Evolutionary conservation across 2,888 invertebrate genomes (phyloP).

Genomic region (Acanthosepion pharaonis): DNA sequence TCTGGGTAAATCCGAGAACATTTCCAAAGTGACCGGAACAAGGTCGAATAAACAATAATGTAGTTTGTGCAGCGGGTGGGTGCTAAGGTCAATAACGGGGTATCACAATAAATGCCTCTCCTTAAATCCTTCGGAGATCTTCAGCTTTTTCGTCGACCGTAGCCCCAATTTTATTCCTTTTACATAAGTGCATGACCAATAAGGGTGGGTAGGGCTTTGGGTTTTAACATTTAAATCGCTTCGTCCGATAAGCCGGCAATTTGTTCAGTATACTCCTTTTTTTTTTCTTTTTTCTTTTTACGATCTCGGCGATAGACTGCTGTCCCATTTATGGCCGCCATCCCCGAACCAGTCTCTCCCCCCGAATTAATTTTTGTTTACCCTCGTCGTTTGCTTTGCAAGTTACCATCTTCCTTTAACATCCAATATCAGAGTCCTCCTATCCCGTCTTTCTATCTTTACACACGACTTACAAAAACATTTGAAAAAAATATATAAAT

Average conservation of each 20-base stretch:
- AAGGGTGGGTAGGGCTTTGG: background rate
- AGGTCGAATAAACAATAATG: too few relatives aligned
- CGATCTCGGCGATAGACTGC: background rate
- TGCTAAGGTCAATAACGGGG: too few relatives aligned
- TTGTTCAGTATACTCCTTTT: background rate
- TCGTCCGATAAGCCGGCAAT: background rate
- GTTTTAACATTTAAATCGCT: background rate
- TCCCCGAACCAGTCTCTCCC: background rate
- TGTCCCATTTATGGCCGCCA: background rate
- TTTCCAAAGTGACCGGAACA: too few relatives aligned
- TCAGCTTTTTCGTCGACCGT: too few relatives aligned
- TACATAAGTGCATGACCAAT: background rate
- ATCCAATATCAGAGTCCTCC: background rate
- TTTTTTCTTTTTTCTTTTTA: background rate
- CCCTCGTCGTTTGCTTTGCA: too few relatives aligned
- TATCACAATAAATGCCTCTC: too few relatives aligned
- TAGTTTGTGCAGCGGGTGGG: too few relatives aligned
- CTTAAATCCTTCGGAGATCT: too few relatives aligned
- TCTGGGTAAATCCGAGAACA: too few relatives aligned
- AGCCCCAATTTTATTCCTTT: background rate
- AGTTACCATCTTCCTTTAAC: too few relatives aligned
- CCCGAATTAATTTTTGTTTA: background rate
- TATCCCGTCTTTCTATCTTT: background rate
- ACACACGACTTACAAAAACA: background rate
- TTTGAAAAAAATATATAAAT: background rate